A percentile compares a stretch with the other conserved stretches of the same genome.
Conservation (phyloP, 2,888 invertebrate genomes). For the Tetranychus truncatus region DNA sequence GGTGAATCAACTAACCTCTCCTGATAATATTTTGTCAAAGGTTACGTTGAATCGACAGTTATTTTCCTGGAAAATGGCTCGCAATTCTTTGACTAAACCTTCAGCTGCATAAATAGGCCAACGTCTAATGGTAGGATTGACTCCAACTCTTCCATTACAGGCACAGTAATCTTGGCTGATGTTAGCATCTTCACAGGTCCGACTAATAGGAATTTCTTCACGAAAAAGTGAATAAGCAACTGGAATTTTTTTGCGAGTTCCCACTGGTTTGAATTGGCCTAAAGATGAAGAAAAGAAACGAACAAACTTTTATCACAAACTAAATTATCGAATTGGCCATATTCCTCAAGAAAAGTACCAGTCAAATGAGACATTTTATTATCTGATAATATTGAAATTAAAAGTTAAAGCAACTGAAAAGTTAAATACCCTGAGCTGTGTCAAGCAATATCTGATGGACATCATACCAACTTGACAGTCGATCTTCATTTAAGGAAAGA, state of each 20-base stretch:
- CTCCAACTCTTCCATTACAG: constrained; percentile 5
- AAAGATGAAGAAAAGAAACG: not conserved
- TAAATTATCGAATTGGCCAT: too few relatives aligned
- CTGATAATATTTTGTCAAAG: not conserved
- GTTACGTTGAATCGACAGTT: not conserved
- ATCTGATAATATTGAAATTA: too few relatives aligned
- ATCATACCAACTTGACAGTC: constrained; percentile 19
- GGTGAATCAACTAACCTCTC: not conserved
- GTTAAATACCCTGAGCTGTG: constrained; percentile 14
- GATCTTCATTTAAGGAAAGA: constrained; percentile 16
- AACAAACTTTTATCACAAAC: not conserved
- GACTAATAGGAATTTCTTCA: constrained; percentile 6
- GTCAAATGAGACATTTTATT: too few relatives aligned
- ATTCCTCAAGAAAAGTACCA: too few relatives aligned
- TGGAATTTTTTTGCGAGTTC: not conserved
- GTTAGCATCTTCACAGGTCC: constrained; percentile 6
- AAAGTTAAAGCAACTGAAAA: not conserved
- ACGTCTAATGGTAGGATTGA: not conserved
- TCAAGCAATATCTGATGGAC: constrained; percentile 17
- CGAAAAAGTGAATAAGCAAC: not conserved
- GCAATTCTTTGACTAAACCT: not conserved
- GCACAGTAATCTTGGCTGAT: not conserved
- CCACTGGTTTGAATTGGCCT: not conserved
- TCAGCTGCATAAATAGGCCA: not conserved
- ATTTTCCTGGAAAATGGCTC: not conserved